phyloP scores from a whole-genome alignment of 2,888 invertebrate genomes.

The Polia nebulosa region DNA sequence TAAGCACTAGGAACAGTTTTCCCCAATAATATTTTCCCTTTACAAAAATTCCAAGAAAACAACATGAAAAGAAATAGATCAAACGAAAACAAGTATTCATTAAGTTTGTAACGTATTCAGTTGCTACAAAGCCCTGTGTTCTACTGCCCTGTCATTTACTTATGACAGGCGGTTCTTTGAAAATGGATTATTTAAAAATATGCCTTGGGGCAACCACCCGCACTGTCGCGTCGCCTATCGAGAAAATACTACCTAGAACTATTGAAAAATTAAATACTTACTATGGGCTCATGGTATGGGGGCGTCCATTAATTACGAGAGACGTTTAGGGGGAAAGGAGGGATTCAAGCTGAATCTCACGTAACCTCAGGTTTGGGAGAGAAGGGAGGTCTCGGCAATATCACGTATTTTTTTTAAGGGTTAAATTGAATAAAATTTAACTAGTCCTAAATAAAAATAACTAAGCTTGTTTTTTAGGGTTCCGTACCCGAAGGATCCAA shows the following conservation, averaged over 20 bases:
- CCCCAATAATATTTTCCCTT: conserved; percentile 49
- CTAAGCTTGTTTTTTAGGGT: too few species aligned
- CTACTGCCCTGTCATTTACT: conserved; percentile 53
- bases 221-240: background rate
- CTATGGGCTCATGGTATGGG: too few species aligned
- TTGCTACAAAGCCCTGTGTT: conserved; percentile 48
- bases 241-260: conserved; percentile 15
- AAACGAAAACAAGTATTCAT: conserved; percentile 59
- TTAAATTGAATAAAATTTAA: too few species aligned
- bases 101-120: conserved; percentile 58
- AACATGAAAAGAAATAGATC: conserved; percentile 62
- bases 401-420: too few species aligned
- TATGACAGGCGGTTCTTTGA: conserved; percentile 43
- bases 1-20: conserved; percentile 26
- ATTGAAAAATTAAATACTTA: too few species aligned
- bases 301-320: too few species aligned
- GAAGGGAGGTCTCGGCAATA: too few species aligned
- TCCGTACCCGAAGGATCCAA: too few species aligned
- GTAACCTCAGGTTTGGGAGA: too few species aligned
- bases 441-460: too few species aligned
- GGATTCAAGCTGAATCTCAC: too few species aligned
- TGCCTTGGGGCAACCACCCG: conserved; percentile 13
- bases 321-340: too few species aligned
- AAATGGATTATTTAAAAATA: conserved; percentile 57
- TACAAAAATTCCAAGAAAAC: conserved; percentile 47